Evolutionary conservation across 2,113 vertebrate species (phyloP), one percentile per base, ranked within the genome.

Genomic region (Callopanchax toddi): DNA sequence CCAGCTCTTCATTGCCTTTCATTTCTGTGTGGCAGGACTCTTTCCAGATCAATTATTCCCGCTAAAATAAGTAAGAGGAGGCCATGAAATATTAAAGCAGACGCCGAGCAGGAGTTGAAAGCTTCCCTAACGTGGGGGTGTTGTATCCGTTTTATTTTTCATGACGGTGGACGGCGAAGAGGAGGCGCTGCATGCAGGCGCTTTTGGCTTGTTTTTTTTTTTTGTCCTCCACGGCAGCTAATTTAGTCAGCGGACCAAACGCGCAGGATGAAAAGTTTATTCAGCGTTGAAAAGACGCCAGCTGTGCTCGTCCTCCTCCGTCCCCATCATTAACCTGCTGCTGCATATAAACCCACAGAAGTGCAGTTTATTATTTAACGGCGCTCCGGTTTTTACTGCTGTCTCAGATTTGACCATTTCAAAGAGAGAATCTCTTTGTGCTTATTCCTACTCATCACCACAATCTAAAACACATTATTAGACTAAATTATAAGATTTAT

Each of bases 41-140:
- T 86, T 90, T 90, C 86, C 82, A 86, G 82, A 89, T 89, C 87
- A 90, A 89, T 89, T 89, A 90, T 91, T 89, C 83, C 77, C 73
- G 78, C 87, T 83, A 88, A 91, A 89, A 90, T 86, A 89, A 89
- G 86, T 85, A 81, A 79, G 85, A 82, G 56, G 75, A 53, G 78
- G 56, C 37, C 71, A 91, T 91, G 78, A 89, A 91, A 90, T 88
- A 91, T 91, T 91, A 72, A 91, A 59, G 76, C 22, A 0, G 60
- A 70, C 54, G 55, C 85, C 75, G 83, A 84, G 82, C 67, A 76
- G 71, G 56, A 85, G 74, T 84, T 90, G 90, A 89, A 89, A 90
- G 89, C 89, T 71, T 89, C 79, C 72, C 77, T 67, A 65, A 76
- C 60, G 78, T 60, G 76, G 79, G 78, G 86, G 83, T 88, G 87